Evolutionary conservation across 2,113 vertebrate genomes (phyloP), one percentile per base, ranked within the genome.

Genomic region (Panthera uncia): DNA sequence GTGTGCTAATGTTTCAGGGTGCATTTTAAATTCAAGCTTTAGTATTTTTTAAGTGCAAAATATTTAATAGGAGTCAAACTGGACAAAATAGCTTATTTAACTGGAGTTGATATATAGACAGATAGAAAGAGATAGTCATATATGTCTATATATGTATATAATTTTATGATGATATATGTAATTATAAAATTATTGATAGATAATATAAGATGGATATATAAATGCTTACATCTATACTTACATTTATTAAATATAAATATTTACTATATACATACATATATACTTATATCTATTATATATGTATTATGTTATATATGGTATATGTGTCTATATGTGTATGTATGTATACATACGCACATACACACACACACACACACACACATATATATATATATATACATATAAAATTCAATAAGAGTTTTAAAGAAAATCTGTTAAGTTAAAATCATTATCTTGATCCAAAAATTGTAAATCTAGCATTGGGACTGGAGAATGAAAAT

Each of bases 361-460:
- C 19, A 71, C 21, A 36, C 5, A 71, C 5, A 71, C 19, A 73
- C 6, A n/a, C 7, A 63, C 3, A 31, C 0, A 78, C 0, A 38
- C 9, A 91, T 9, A 91, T 5, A 15, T 15, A 94, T 36, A 81
- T 25, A 14, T 2, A 63, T 16, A 81, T 7, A 91, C 3, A 18
- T 18, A 68, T 33, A 68, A 8, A 38, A 71, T n/a, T 73, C 7
- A 73, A 31, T 2, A 76, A 50, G 3, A 85, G 19, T 45, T 52
- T 73, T n/a, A 71, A 31, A 29, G 9, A 93, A 87, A 61, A 6
- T 4, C 9, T 95, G 1, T 79, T 69, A 73, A 4, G 29, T 80
- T 61, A 33, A 66, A 71, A 45, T 0, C 5, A 91, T 36, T 45
- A 52, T 33, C 55, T 18, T 92, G 79, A 69, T 21, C 3, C 41